Conservation (phyloP, 2,888 invertebrate genomes). For the Rhamnusium bicolor region DNA sequence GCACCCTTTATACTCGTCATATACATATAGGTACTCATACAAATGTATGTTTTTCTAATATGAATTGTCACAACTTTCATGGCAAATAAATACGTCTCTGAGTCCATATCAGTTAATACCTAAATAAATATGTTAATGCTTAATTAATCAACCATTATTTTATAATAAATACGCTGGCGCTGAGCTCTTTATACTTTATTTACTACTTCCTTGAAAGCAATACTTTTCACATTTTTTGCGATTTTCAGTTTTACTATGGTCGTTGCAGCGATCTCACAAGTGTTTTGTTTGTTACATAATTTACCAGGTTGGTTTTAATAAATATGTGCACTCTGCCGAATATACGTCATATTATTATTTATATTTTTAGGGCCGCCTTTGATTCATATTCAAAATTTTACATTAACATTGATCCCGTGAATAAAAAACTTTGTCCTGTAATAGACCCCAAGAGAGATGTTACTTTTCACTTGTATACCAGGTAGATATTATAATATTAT, state of each 20-base stretch:
- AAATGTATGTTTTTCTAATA: no score
- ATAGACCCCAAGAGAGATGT: slow-evolving; percentile 70
- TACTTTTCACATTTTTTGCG: neutral
- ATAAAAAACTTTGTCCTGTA: slow-evolving; percentile 53
- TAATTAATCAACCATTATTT: neutral
- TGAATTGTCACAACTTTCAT: no score
- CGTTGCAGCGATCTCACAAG: neutral
- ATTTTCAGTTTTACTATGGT: neutral
- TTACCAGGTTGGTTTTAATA: slow-evolving; percentile 19
- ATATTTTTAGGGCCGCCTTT: slow-evolving; percentile 43
- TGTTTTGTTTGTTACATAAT: slow-evolving; percentile 19
- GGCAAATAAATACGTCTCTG: neutral
- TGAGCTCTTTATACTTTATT: neutral
- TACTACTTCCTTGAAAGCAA: neutral
- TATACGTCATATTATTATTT: neutral
- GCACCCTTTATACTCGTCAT: no score
- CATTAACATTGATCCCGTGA: slow-evolving; percentile 40
- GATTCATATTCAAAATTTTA: slow-evolving; percentile 41
- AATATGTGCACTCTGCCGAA: neutral
- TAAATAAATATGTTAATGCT: neutral
- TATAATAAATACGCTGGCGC: neutral
- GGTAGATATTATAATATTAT: slow-evolving; percentile 61
- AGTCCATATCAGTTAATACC: neutral
- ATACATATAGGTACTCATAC: no score
- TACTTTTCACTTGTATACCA: slow-evolving; percentile 72